Evolutionary conservation across 2,113 vertebrate genomes (phyloP).

Genomic region (Atherinomorus stipes): DNA sequence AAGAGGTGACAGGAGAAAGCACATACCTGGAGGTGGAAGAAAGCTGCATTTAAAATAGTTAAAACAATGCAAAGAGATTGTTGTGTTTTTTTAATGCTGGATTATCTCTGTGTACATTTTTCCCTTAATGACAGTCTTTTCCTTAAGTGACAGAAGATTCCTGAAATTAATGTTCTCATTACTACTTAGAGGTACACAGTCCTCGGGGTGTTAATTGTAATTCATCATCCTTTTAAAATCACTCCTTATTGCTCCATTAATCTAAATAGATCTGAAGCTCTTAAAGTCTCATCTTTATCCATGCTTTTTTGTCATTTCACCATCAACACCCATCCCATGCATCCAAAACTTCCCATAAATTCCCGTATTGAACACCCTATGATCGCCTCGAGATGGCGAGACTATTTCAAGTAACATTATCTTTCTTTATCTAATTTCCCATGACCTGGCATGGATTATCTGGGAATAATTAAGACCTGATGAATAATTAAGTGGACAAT

Average conservation of each 20-base stretch:
- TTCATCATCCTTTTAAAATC: slow-evolving; percentile 47
- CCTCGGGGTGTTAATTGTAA: slow-evolving; percentile 47
- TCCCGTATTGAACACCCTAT: slow-evolving; percentile 32
- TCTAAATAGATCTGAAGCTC: slow-evolving; percentile 40
- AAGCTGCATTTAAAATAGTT: slow-evolving; percentile 6
- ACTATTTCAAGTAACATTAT: slow-evolving; percentile 48
- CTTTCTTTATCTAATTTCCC: slow-evolving; percentile 66
- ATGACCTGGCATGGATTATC: slow-evolving; percentile 66
- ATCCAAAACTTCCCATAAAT: slow-evolving; percentile 17
- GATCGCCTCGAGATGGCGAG: slow-evolving; percentile 5
- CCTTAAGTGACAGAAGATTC: slow-evolving; percentile 23
- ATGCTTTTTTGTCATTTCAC: background rate
- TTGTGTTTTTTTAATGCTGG: background rate
- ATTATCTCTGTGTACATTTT: background rate
- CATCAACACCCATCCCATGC: slow-evolving; percentile 4
- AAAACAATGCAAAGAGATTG: slow-evolving; percentile 1
- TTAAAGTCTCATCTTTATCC: slow-evolving; percentile 13
- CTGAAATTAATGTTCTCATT: slow-evolving; percentile 50
- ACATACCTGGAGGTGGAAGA: slow-evolving; percentile 25
- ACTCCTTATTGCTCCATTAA: slow-evolving; percentile 43
- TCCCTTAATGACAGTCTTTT: slow-evolving; percentile 1
- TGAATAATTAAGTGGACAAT: slow-evolving; percentile 81
- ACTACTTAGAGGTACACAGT: slow-evolving; percentile 22
- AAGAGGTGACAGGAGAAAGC: slow-evolving; percentile 52
- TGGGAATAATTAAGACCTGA: slow-evolving; percentile 73